These are phyloP conservation scores for Lycophotia porphyrea DNA, from an alignment of 2,888 invertebrate species.

Conservation along the genomic window DNA sequence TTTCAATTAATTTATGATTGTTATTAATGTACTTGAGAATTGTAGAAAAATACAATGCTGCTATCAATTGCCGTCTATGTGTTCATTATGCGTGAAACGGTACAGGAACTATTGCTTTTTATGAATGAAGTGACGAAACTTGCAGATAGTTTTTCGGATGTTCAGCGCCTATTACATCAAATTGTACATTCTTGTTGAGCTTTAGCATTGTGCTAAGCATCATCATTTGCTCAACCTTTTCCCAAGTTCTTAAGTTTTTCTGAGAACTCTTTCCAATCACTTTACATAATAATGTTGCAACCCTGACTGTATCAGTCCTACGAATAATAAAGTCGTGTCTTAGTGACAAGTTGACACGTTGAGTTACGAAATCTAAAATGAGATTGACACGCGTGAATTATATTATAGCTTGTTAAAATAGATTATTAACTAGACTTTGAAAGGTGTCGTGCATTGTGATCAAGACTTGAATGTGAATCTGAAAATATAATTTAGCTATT, in stretches of 20 bases:
- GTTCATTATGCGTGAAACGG: not conserved
- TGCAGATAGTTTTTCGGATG: not conserved
- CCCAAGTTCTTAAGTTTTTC: not conserved
- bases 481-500: not conserved
- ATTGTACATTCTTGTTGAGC: not conserved
- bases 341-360: slow-evolving; percentile 51
- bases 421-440: slow-evolving; percentile 40
- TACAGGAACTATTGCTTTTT: not conserved
- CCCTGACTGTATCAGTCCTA: not conserved
- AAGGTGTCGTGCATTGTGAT: slow-evolving; percentile 16
- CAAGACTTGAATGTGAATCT: not conserved
- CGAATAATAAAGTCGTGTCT: slow-evolving; percentile 52
- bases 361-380: slow-evolving; percentile 45
- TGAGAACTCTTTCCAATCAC: not conserved
- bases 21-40: slow-evolving; percentile 10
- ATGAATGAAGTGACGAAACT: slow-evolving; percentile 7
- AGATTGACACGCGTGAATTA: slow-evolving; percentile 58
- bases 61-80: not conserved
- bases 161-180: not conserved
- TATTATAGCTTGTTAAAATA: slow-evolving; percentile 36
- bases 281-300: slow-evolving; percentile 28
- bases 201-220: not conserved
- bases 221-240: not conserved
- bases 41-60: not conserved
- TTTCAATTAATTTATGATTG: slow-evolving; percentile 14